These are phyloP conservation scores for Magallana nippona DNA, from an alignment of 2,888 invertebrate species.

Conservation along the genomic window DNA sequence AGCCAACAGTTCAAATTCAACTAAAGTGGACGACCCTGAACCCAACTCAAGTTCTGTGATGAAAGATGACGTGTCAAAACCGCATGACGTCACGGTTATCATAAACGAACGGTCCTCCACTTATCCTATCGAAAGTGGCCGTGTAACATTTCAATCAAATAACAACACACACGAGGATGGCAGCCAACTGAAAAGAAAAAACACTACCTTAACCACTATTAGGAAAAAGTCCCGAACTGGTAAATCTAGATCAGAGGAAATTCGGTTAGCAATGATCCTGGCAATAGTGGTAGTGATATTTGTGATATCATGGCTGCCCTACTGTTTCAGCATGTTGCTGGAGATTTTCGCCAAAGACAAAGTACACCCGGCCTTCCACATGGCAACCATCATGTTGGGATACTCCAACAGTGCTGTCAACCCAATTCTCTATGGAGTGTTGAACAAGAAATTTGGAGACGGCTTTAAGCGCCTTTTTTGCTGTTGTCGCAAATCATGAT, in stretches of 20 bases:
- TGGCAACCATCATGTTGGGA: slow-evolving; percentile 72
- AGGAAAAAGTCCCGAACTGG: background rate
- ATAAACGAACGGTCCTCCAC: background rate
- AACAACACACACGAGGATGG: background rate
- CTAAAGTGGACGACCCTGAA: background rate
- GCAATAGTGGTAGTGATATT: slow-evolving; percentile 73
- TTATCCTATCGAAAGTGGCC: background rate
- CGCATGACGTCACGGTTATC: slow-evolving; percentile 4
- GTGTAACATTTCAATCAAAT: background rate
- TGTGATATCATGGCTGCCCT: slow-evolving; percentile 76
- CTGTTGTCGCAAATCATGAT: slow-evolving; percentile 1
- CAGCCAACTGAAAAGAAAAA: background rate
- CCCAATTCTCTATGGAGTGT: slow-evolving; percentile 74
- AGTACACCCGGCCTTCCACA: slow-evolving; percentile 64
- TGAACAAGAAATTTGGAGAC: slow-evolving; percentile 70
- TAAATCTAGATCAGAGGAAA: slow-evolving; percentile 60
- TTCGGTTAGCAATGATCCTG: slow-evolving; percentile 65
- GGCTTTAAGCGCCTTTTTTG: slow-evolving; percentile 63
- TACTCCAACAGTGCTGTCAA: slow-evolving; percentile 74
- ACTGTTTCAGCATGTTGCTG: slow-evolving; percentile 74
- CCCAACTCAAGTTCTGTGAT: background rate
- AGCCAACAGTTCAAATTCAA: background rate
- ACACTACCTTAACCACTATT: no score
- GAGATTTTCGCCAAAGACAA: slow-evolving; percentile 59
- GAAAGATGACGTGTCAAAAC: slow-evolving; percentile 12